Base-by-base conservation (phyloP, 1,140 invertebrate species). In the Elysia chlorotica region DNA sequence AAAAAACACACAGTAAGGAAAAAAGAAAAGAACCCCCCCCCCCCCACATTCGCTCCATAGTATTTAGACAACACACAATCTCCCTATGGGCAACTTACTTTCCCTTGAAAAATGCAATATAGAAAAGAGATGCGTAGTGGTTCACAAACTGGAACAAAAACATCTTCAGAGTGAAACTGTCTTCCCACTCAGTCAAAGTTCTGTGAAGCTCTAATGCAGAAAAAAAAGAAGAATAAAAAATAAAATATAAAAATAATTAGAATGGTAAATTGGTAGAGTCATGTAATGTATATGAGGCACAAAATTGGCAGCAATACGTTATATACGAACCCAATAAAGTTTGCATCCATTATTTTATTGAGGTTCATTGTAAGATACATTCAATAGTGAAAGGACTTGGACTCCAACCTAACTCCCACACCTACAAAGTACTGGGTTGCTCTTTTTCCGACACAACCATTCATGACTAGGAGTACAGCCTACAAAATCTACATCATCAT, bases 81-180 rank as follows among this genome's bases (percentile, higher is more conserved):
- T n/a, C n/a, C n/a, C n/a, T n/a, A 30, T 62, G 59, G 4, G n/a
- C 30, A 33, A 78, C 85, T 87, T 88, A 95, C 95, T 91, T 97
- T 70, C 88, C 88, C 79, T 89, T 99, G 83, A 98, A 97, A 85
- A 98, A 98, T 0, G 96, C 96, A 65, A 98, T 98, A 87, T 98
- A 99, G 65, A 99, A 96, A 1, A 98, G 91, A 0, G 96, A 97
- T 0, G 95, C 95, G 82, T 98, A 98, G 86, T 94, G 97, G 84
- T 98, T 98, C 89, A 98, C 94, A 83, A 97, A 98, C 86, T 98
- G 96, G 87, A 99, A 98, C 62, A 98, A 90, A 88, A 97, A 98
- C 89, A 98, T 98, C 87, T 98, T 98, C 81, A 98, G 95, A 0
- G 96, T 98, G 83, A 95, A 98, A 0, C 94, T 96, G 82, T 97